Evolutionary conservation across 2,888 invertebrate genomes (phyloP), one percentile per base, ranked within the genome.

Genomic region (Phortica okadai): DNA sequence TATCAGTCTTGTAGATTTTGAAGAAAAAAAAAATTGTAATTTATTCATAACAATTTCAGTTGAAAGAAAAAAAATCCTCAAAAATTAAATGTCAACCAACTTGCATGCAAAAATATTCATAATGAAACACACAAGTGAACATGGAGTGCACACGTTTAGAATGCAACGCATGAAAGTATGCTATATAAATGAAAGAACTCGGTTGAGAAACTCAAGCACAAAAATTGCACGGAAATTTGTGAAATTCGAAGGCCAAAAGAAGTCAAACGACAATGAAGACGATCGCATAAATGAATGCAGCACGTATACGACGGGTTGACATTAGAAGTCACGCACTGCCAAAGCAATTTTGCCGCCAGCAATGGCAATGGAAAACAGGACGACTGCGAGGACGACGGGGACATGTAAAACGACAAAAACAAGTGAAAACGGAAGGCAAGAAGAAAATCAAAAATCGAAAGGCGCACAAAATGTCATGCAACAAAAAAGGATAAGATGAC

Each of bases 201-300:
- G 33, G n/a, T 56, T 7, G n/a, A 56, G 16, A 16, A 14, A 14
- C 14, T 16, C 56, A 56, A 56, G 56, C 6, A 33, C 6, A 33
- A 33, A 56, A 56, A 56, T 56, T 58, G 67, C 67, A 33, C 59
- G 16, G 33, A 62, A 62, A 62, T 62, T 25, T 11, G 62, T 62
- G 25, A 62, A 25, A 33, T 66, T 72, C 77, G 76, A 76, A 76
- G 76, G 78, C 72, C 76, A 78, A 78, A 78, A 78, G 76, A 62
- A 69, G 69, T 69, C 69, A 50, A 69, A 50, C 25, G 69, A 50
- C 69, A 69, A 69, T 69, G 69, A 69, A 69, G 69, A 69, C 69
- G 69, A 69, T 69, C 50, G 50, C 66, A 50, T 8, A 42, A 74
- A 64, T 25, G 41, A 74, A 73, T 62, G 59, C 21, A 58, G 59